Conservation (phyloP, 2,797 vertebrate genomes). For the Garrulus glandarius region DNA sequence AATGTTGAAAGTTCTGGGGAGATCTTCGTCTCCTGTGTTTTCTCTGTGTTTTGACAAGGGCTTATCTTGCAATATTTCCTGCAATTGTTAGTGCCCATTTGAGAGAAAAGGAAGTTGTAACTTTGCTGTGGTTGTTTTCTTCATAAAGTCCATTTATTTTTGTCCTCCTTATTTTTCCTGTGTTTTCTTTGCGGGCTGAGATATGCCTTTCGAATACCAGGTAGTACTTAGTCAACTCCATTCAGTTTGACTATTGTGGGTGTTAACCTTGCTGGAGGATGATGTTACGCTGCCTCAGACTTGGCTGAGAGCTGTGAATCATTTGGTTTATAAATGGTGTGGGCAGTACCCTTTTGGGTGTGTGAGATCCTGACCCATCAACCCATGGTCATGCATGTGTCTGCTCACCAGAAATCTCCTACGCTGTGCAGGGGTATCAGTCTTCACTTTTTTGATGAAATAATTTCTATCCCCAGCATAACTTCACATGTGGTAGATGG, state of each 20-base stretch:
- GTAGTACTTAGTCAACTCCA: not conserved
- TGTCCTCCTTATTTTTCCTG: not conserved
- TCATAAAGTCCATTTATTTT: not conserved
- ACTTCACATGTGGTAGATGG: not conserved
- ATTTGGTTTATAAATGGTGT: not conserved
- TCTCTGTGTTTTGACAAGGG: not conserved
- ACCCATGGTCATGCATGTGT: not conserved
- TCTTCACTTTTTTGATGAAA: not conserved
- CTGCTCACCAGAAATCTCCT: not conserved
- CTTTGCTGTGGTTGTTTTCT: not conserved
- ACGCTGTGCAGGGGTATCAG: not conserved
- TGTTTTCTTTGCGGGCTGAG: not conserved
- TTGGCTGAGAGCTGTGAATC: not conserved
- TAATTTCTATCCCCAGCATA: not conserved
- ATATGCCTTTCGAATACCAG: not conserved
- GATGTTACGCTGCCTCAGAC: not conserved
- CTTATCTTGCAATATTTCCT: slow-evolving; percentile 22
- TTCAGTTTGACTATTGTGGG: not conserved
- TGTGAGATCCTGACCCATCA: not conserved
- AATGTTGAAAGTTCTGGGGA: not conserved
- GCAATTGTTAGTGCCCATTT: not conserved
- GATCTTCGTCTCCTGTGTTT: not conserved
- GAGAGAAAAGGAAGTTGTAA: not conserved
- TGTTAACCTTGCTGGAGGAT: not conserved
- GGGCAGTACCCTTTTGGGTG: not conserved